Evolutionary conservation across 2,888 invertebrate species (phyloP), one percentile per base, ranked within the genome.

Genomic region (Sarcophaga caerulescens): DNA sequence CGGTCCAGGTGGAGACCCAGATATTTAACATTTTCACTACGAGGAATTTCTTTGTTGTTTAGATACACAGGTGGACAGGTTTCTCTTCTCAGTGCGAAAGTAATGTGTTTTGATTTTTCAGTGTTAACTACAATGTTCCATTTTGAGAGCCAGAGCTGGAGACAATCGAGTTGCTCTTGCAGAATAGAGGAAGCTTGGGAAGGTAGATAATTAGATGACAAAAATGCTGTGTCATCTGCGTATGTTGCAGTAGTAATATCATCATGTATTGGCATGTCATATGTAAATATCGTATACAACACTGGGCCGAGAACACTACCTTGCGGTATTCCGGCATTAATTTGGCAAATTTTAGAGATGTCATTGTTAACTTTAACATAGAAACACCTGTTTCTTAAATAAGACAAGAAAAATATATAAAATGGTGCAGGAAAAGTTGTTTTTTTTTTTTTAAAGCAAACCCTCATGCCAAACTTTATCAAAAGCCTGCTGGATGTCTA

Each of bases 301-400:
- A 69, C 68, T 6, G 68, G 45, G 3, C 17, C 17, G 19, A 52
- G 23, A 19, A 69, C 68, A 23, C 57, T 70, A 23, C 70, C 59
- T 19, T 69, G 47, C n/a, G 68, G 68, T 12, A 69, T 70, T 70
- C 63, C n/a, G 14, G 57, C 65, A 57, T 76, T 14, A 57, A 66
- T 76, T 76, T 66, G 12, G 14, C 66, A 57, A 23, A 25, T n/a
- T 19, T 68, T 35, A 3, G 19, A 62, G 10, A 21, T 62, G 12
- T 62, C 6, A 21, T 23, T 62, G 12, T 62, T 62, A 21, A 62
- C 14, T 62, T 62, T 62, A 23, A 62, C 62, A 23, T 25, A 25
- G 25, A 25, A 25, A 25, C 25, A 25, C 25, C 25, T 25, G 4
- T 62, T 62, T 62, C 11, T 62, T 23, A 23, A 62, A 62, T 62